These are phyloP conservation scores for Taurulus bubalis DNA, from an alignment of 2,113 vertebrate genomes.

Conservation along the genomic window DNA sequence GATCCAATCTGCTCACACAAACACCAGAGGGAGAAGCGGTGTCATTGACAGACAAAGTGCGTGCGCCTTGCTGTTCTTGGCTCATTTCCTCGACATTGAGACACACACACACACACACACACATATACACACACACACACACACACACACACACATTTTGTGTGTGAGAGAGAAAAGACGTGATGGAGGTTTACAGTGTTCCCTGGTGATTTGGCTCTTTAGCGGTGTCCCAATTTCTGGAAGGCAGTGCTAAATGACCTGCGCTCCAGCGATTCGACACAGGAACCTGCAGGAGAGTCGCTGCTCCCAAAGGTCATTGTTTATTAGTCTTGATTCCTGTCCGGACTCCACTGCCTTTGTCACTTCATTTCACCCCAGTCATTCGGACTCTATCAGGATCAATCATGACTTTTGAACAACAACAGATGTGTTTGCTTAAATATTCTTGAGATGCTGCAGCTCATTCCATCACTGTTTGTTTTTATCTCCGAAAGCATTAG, in stretches of 20 bases:
- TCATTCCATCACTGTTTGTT: slow-evolving; percentile 8
- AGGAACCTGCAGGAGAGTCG: slow-evolving; percentile 46
- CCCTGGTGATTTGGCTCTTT: slow-evolving; percentile 68
- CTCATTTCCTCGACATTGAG: slow-evolving; percentile 26
- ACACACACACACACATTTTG: slow-evolving; percentile 21
- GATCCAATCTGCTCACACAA: slow-evolving; percentile 62
- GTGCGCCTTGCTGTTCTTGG: slow-evolving; percentile 12
- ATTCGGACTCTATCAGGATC: slow-evolving; percentile 38
- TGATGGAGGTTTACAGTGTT: slow-evolving; percentile 50
- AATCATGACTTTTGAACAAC: slow-evolving; percentile 42
- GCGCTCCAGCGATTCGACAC: slow-evolving; percentile 40
- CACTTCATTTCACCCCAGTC: slow-evolving; percentile 44
- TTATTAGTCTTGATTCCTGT: slow-evolving; percentile 54
- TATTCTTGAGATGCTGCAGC: slow-evolving; percentile 4
- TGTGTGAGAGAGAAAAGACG: slow-evolving; percentile 25
- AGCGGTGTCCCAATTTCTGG: slow-evolving; percentile 56
- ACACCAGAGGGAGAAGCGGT: slow-evolving; percentile 49
- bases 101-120: slow-evolving; percentile 17
- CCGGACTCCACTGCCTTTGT: slow-evolving; percentile 40
- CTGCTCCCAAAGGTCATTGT: slow-evolving; percentile 46
- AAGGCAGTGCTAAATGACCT: slow-evolving; percentile 67
- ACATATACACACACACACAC: slow-evolving; percentile 24
- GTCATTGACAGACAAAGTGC: slow-evolving; percentile 52
- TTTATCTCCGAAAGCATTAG: slow-evolving; percentile 27
- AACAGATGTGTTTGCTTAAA: slow-evolving; percentile 51